Conservation (phyloP, 2,113 vertebrate genomes). For the Ailuropoda melanoleuca region DNA sequence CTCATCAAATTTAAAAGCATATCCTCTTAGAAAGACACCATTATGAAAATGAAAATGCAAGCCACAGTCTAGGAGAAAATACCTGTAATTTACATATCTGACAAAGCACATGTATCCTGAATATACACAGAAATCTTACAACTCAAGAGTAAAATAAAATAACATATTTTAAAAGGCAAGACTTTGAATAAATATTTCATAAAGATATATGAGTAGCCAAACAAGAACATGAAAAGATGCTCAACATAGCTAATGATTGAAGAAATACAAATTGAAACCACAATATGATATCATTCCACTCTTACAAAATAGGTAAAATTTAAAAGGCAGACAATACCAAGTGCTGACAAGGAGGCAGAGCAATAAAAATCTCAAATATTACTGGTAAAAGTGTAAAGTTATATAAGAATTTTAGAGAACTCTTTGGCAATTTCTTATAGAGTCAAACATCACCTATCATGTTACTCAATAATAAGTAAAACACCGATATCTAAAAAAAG, state of each 20-base stretch:
- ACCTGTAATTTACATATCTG: neutral
- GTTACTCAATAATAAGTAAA: neutral
- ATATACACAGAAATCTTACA: neutral
- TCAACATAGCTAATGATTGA: neutral
- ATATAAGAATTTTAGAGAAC: neutral
- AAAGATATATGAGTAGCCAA: neutral
- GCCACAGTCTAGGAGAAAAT: neutral
- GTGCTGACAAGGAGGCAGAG: neutral
- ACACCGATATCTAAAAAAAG: neutral
- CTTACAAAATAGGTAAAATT: neutral
- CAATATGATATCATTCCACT: neutral
- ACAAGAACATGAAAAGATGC: neutral
- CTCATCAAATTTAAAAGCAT: neutral
- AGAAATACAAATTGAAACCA: neutral
- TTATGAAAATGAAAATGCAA: neutral
- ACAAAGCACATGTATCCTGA: neutral
- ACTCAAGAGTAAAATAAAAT: neutral
- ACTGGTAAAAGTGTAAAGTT: neutral
- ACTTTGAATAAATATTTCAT: neutral
- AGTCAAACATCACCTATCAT: neutral
- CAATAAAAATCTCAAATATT: neutral
- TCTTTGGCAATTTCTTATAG: neutral
- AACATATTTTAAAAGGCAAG: neutral
- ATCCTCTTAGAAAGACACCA: neutral
- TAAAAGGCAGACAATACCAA: neutral